Conservation (phyloP, 2,797 vertebrate species). For the Anas acuta region DNA sequence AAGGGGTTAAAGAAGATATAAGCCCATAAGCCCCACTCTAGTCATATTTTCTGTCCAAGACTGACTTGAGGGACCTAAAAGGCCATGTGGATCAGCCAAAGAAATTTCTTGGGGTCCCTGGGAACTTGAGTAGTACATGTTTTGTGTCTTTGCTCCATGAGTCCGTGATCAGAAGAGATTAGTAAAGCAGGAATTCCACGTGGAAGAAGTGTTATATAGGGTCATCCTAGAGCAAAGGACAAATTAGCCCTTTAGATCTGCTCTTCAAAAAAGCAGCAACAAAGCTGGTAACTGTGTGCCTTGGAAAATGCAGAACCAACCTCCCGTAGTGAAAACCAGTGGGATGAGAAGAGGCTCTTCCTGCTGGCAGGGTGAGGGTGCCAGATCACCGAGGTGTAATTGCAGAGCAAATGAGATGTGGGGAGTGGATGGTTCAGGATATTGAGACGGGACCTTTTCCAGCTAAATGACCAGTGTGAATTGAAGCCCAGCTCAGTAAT, state of each 20-base stretch:
- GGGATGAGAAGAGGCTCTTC: background rate
- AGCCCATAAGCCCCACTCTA: background rate
- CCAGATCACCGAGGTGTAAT: background rate
- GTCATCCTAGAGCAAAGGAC: background rate
- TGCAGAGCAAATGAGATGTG: background rate
- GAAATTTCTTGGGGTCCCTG: background rate
- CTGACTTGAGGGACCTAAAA: background rate
- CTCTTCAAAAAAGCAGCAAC: background rate
- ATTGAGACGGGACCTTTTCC: constrained; percentile 8
- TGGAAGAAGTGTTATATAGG: background rate
- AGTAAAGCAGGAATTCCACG: background rate
- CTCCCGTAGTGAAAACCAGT: background rate
- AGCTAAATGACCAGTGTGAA: background rate
- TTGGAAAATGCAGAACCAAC: background rate
- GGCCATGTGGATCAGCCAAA: background rate
- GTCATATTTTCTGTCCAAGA: background rate
- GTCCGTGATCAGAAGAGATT: background rate
- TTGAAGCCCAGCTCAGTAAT: background rate
- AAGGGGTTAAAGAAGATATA: background rate
- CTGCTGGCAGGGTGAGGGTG: background rate
- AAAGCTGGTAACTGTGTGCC: background rate
- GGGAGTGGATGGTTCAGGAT: background rate
- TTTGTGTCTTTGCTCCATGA: background rate
- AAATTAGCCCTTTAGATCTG: background rate
- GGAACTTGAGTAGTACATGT: background rate